Base-by-base conservation (phyloP, 2,797 vertebrate species). In the Hippocampus kuda region DNA sequence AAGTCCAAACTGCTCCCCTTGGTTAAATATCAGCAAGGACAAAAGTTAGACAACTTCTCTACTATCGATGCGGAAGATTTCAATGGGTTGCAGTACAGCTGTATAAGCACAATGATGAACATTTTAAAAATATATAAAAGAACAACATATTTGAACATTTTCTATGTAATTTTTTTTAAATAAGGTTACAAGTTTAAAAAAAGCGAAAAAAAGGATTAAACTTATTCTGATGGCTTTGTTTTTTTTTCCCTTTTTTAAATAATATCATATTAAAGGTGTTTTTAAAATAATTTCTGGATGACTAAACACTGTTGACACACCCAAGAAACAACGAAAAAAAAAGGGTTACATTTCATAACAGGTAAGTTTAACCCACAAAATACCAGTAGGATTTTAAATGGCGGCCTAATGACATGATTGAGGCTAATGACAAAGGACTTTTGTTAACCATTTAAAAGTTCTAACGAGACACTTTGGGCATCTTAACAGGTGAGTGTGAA, bases 401-500 rank as follows among this genome's bases (percentile, higher is more conserved):
- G 34, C 16, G 13, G 26, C 59, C 8, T 34, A 16, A 61, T 34
- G 15, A 2, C 20, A 62, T n/a, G 34, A 62, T 18, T 41, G 34
- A 62, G 18, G 18, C 59, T 9, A n/a, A 24, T 24, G 53, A 24
- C 22, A 24, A 57, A 5, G 2, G 26, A 26, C 53, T 27, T 27
- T 57, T 59, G 62, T 24, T 46, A 24, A n/a, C 6, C 4, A 46
- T 64, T 64, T 34, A 59, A 59, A 61, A 38, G 18, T 18, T 30
- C 22, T 18, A 16, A 64, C 2, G n/a, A 64, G 38, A 24, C 41
- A 46, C 4, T 64, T 64, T 64, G 0, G 12, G n/a, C n/a, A 13
- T n/a, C 42, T 41, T 42, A 63, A 48, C 80, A 73, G 26, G 27
- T 42, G 56, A 41, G 41, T 77, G 81, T 76, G 75, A 83, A 86